These are phyloP conservation scores for Muraenolepis orangiensis DNA, from an alignment of 2,797 vertebrate genomes.

Conservation along the genomic window DNA sequence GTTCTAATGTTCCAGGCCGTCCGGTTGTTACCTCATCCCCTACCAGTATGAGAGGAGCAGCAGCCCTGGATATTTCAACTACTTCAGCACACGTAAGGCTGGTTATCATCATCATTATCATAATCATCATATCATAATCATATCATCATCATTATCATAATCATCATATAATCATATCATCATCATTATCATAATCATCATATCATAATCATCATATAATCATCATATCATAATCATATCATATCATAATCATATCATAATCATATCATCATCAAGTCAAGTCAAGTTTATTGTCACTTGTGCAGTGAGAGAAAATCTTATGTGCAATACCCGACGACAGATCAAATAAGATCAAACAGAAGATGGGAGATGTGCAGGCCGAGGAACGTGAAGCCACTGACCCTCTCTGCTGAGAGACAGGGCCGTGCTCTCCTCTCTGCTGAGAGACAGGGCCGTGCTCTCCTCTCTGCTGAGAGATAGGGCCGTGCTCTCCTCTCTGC, in stretches of 20 bases:
- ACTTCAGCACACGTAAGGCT: constrained; percentile 75
- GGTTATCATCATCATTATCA: too few species aligned
- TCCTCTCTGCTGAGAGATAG: too few species aligned
- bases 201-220: background rate
- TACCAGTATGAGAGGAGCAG: constrained; percentile 71
- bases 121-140: background rate
- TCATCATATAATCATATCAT: background rate
- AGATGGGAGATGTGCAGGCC: too few species aligned
- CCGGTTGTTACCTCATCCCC: constrained; percentile 48
- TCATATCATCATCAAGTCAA: background rate
- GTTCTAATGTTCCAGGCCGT: background rate
- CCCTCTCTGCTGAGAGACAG: too few species aligned
- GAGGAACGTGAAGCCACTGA: too few species aligned
- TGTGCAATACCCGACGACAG: too few species aligned
- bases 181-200: background rate
- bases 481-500: too few species aligned
- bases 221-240: background rate
- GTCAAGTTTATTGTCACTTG: too few species aligned
- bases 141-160: background rate
- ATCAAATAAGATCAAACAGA: too few species aligned
- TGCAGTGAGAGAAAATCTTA: too few species aligned
- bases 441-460: too few species aligned
- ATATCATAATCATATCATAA: background rate
- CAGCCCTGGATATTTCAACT: constrained; percentile 69
- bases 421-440: too few species aligned